Percentiles rank a stretch among this genome's conserved stretches.
These are phyloP conservation scores for Glaucopsyche alexis DNA, from an alignment of 2,888 invertebrate species.

Conservation along the genomic window DNA sequence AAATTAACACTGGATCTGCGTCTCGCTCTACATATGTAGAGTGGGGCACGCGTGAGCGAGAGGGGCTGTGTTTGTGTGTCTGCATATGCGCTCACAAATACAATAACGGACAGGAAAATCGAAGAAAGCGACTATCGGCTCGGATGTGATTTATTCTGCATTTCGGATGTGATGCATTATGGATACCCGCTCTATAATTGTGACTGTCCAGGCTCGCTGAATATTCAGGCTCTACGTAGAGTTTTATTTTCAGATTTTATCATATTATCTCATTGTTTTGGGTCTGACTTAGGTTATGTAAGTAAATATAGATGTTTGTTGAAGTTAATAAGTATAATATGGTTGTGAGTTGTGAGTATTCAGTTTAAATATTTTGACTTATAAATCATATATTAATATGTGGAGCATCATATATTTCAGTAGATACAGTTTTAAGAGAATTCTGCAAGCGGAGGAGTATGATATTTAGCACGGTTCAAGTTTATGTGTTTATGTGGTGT, in stretches of 20 bases:
- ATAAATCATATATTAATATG: not conserved
- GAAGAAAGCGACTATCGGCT: slow-evolving; percentile 68
- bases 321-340: not conserved
- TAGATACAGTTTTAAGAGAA: too few relatives aligned
- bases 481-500: too few relatives aligned
- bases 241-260: not conserved
- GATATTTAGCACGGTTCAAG: too few relatives aligned
- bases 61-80: slow-evolving; percentile 60
- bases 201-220: slow-evolving; percentile 9
- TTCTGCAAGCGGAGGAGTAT: too few relatives aligned
- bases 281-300: not conserved
- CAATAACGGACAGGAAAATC: slow-evolving; percentile 74
- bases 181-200: slow-evolving; percentile 42
- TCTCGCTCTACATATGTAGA: slow-evolving; percentile 48
- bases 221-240: slow-evolving; percentile 9
- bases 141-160: slow-evolving; percentile 61
- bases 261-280: not conserved
- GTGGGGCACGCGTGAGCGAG: slow-evolving; percentile 48
- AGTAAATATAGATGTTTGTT: not conserved
- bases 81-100: slow-evolving; percentile 74
- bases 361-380: not conserved
- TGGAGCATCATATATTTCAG: too few relatives aligned
- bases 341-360: not conserved
- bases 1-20: slow-evolving; percentile 74
- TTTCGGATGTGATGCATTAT: slow-evolving; percentile 59